Evolutionary conservation across 23 tunicate genomes (phyloP).

Genomic region (Diplosoma virens): DNA sequence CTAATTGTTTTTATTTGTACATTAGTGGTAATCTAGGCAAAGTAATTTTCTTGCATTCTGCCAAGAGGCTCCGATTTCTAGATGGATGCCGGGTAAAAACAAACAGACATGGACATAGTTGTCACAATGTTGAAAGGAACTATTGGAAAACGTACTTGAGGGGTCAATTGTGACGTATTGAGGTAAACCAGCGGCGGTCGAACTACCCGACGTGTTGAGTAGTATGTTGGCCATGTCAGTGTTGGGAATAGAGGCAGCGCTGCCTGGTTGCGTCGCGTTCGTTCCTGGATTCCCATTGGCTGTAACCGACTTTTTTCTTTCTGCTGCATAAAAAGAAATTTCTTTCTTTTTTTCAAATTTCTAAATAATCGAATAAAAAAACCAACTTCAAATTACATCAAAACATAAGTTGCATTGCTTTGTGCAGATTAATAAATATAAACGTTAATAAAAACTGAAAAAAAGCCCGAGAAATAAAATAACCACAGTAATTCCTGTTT

Average conservation of each 20-base stretch:
- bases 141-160: constrained; percentile 41
- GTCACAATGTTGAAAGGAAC: too few relatives aligned
- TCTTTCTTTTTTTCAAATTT: too few relatives aligned
- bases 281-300: neutral
- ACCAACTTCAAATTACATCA: too few relatives aligned
- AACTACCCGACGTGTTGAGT: neutral
- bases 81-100: too few relatives aligned
- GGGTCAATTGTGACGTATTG: constrained; percentile 52
- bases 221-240: constrained; percentile 35
- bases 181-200: neutral
- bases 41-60: too few relatives aligned
- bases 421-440: neutral
- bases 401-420: neutral
- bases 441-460: too few relatives aligned
- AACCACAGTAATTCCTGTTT: too few relatives aligned
- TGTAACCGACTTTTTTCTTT: constrained; percentile 20
- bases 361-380: too few relatives aligned
- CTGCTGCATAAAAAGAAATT: constrained; percentile 22
- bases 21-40: too few relatives aligned
- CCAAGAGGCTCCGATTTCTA: too few relatives aligned
- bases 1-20: too few relatives aligned
- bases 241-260: constrained; percentile 23
- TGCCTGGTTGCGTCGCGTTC: constrained; percentile 17
- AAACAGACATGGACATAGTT: neutral
- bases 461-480: too few relatives aligned